These are phyloP conservation scores for Etheostoma spectabile DNA, from an alignment of 2,113 vertebrate species.

Conservation along the genomic window DNA sequence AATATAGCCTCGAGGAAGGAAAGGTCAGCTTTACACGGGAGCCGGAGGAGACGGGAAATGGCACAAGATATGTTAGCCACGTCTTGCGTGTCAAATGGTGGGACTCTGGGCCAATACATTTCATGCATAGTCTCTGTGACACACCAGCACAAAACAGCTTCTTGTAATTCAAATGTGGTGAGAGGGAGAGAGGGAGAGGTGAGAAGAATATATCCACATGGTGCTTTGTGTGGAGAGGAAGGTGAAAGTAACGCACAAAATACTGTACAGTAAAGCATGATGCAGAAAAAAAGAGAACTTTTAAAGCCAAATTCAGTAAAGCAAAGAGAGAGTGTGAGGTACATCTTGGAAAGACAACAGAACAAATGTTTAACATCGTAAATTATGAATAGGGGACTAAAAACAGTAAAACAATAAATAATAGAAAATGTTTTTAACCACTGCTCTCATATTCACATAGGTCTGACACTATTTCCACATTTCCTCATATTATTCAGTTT, in stretches of 20 bases:
- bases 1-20: constrained; percentile 78
- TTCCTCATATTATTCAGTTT: constrained; percentile 56
- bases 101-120: constrained; percentile 66
- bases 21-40: constrained; percentile 73
- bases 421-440: constrained; percentile 57
- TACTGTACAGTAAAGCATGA: constrained; percentile 6
- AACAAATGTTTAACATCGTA: constrained; percentile 49
- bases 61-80: constrained; percentile 70
- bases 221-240: constrained; percentile 27
- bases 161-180: constrained; percentile 56
- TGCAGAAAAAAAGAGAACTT: not conserved
- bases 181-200: constrained; percentile 14
- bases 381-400: constrained; percentile 69
- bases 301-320: constrained; percentile 4
- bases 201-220: constrained; percentile 32
- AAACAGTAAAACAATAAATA: constrained; percentile 67
- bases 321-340: constrained; percentile 16
- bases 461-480: constrained; percentile 39
- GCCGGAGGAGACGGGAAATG: constrained; percentile 64
- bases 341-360: constrained; percentile 57
- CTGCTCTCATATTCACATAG: constrained; percentile 39
- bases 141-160: constrained; percentile 47
- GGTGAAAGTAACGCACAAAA: constrained; percentile 10
- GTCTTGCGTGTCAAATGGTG: constrained; percentile 69
- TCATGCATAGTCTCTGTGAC: constrained; percentile 57